These are phyloP conservation scores for Spatula clypeata DNA, from an alignment of 2,797 vertebrate genomes.

Conservation along the genomic window DNA sequence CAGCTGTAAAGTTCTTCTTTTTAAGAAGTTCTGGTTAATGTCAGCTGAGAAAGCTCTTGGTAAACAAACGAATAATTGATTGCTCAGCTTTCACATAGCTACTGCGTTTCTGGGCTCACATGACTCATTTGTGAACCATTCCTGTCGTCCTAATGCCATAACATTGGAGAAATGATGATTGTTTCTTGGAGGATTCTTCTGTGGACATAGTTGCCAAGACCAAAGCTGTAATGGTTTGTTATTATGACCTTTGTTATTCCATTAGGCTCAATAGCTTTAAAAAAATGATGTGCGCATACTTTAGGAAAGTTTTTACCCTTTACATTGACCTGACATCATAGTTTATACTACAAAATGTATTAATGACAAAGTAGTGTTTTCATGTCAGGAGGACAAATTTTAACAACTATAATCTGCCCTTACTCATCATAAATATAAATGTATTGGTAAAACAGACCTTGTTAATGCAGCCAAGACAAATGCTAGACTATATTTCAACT, in stretches of 20 bases:
- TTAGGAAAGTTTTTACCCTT: constrained; percentile 90
- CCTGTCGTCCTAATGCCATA: constrained; percentile 89
- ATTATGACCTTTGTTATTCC: constrained; percentile 96
- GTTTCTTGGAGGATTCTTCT: constrained; percentile 88
- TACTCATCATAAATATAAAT: constrained; percentile 89
- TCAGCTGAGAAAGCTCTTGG: constrained; percentile 87
- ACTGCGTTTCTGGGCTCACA: constrained; percentile 82
- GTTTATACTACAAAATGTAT: constrained; percentile 88
- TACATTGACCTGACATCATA: constrained; percentile 89
- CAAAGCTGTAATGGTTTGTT: constrained; percentile 95
- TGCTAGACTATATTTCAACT: constrained; percentile 84
- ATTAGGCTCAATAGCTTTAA: constrained; percentile 91
- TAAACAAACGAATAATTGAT: constrained; percentile 92
- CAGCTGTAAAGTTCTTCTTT: constrained; percentile 85
- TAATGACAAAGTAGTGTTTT: constrained; percentile 87
- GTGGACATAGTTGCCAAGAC: constrained; percentile 86
- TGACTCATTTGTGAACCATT: constrained; percentile 86
- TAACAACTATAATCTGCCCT: constrained; percentile 90
- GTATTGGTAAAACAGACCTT: constrained; percentile 89
- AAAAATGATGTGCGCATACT: constrained; percentile 87
- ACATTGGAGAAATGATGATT: constrained; percentile 88
- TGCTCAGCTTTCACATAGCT: constrained; percentile 84
- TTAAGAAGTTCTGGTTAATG: constrained; percentile 88
- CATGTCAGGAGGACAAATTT: constrained; percentile 87
- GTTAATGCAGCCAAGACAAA: constrained; percentile 90